Evolutionary conservation across 2,113 vertebrate genomes (phyloP).

Genomic region (Pygoscelis antarcticus): DNA sequence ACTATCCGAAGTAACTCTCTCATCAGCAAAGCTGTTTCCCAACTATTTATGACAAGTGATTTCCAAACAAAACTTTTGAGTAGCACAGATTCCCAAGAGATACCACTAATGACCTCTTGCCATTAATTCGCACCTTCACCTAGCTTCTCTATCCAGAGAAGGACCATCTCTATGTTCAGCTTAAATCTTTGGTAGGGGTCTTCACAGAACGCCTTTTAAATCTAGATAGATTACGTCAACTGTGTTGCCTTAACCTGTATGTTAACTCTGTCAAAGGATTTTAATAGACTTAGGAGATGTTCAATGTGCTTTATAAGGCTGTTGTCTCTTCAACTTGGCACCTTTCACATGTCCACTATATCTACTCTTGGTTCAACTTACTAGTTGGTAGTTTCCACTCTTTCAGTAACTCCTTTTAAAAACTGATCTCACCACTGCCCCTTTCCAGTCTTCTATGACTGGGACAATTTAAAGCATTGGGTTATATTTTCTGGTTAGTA

Average conservation of each 20-base stretch:
- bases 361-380: neutral
- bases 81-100: neutral
- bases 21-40: neutral
- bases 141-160: neutral
- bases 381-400: neutral
- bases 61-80: neutral
- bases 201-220: neutral
- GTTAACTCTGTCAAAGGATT: neutral
- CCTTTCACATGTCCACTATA: rapidly evolving
- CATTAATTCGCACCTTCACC: neutral
- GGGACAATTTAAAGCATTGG: neutral
- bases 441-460: neutral
- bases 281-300: neutral
- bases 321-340: neutral
- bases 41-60: neutral
- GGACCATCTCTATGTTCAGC: neutral
- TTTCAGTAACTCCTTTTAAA: neutral
- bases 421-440: neutral
- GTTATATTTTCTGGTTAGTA: neutral
- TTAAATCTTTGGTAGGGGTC: neutral
- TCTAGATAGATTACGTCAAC: neutral
- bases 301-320: neutral
- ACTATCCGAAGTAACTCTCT: neutral
- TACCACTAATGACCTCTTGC: neutral
- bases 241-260: neutral